Evolutionary conservation across 2,113 vertebrate genomes (phyloP), one percentile per base, ranked within the genome.

Genomic region (Macrotis lagotis): DNA sequence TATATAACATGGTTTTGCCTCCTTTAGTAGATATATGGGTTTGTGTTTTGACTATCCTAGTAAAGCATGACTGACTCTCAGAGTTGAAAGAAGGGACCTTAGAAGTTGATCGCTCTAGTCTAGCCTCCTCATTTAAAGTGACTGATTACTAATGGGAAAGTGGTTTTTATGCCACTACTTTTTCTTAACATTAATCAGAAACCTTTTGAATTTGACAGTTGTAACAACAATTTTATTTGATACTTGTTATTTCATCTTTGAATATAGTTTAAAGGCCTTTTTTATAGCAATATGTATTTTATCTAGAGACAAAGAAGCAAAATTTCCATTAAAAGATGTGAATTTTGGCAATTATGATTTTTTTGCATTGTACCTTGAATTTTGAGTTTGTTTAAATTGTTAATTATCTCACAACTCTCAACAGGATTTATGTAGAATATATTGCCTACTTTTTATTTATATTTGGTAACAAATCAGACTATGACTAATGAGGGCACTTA

Each of bases 301-400:
- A 94, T n/a, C 16, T 83, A 93, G 88, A 89, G 37, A 25, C 19
- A 51, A 52, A 92, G 47, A 92, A 93, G 0, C 83, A 52, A n/a
- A 50, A 94, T 93, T 3, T 48, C 93, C 91, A 14, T 88, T 95
- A 44, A 47, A 12, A 90, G 5, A 90, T 93, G 1, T 89, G 49
- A 12, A 52, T 94, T 96, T 96, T 26, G 19, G 8, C 51, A 25
- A 24, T 83, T 91, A 28, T 19, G 88, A 53, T 91, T 93, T 93
- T 53, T 93, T 12, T 88, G 48, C 48, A 94, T 95, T 92, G n/a
- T 88, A 24, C 90, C 44, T 94, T 90, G 22, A 74, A 7, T 88
- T 93, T n/a, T 96, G n/a, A 44, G 31, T 83, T 93, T 93, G 90
- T 95, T 89, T 96, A 95, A 97, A 90, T 49, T 93, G 47, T 26